These are phyloP conservation scores for Scalopus aquaticus DNA, from an alignment of 2,113 vertebrate genomes.

Conservation along the genomic window DNA sequence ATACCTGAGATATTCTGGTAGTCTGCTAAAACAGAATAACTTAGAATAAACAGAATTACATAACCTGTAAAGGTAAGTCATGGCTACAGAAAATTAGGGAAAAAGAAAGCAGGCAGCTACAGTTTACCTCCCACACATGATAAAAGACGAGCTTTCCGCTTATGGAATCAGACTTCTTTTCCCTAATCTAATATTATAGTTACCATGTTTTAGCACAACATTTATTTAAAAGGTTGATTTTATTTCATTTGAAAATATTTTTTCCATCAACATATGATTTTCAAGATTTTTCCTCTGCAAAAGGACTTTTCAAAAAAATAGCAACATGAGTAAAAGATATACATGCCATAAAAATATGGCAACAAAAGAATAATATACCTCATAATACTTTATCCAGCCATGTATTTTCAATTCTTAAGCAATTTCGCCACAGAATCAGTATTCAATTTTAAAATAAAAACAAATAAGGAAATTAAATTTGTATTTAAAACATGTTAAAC, in stretches of 20 bases:
- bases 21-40: neutral
- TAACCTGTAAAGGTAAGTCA: neutral
- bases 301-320: neutral
- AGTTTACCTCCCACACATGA: neutral
- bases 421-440: neutral
- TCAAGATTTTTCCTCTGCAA: neutral
- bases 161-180: neutral
- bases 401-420: conserved; percentile 34
- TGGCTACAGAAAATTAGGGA: neutral
- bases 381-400: neutral
- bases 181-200: neutral
- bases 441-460: conserved; percentile 30
- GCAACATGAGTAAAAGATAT: neutral
- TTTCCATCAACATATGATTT: neutral
- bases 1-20: neutral
- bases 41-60: neutral
- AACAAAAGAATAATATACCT: conserved; percentile 17
- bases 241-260: conserved; percentile 57
- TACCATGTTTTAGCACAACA: neutral
- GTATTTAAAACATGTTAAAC: neutral
- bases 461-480: conserved; percentile 20
- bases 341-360: neutral
- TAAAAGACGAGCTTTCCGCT: neutral
- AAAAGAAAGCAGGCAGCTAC: neutral
- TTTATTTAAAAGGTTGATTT: conserved; percentile 34